These are phyloP conservation scores for Rosalia funebris DNA, from an alignment of 2,888 invertebrate species.

Conservation along the genomic window DNA sequence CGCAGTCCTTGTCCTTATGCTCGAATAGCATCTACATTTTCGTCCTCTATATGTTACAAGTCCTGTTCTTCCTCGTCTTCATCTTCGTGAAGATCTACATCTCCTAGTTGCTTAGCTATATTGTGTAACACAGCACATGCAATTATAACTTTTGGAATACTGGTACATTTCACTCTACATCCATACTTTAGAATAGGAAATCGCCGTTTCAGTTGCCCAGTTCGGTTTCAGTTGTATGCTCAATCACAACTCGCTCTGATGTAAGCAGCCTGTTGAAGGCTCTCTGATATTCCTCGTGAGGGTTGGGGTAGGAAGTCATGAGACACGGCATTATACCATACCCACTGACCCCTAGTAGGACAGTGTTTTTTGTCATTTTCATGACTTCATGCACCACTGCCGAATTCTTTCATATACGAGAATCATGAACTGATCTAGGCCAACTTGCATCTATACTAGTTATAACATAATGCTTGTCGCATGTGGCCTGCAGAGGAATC, in stretches of 20 bases:
- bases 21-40: too few species aligned
- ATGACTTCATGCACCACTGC: constrained; percentile 10
- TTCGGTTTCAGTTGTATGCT: too few species aligned
- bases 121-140: constrained; percentile 1
- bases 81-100: constrained; percentile 13
- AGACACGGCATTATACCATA: constrained; percentile 19
- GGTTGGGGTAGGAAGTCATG: constrained; percentile 18
- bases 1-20: too few species aligned
- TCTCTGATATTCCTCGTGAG: constrained; percentile 49
- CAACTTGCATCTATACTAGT: constrained; percentile 24
- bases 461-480: too few species aligned
- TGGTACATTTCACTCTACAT: constrained; percentile 7
- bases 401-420: constrained; percentile 8
- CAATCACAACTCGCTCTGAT: constrained; percentile 11
- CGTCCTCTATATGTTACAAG: too few species aligned
- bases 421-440: constrained; percentile 18
- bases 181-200: constrained; percentile 15
- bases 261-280: constrained; percentile 3
- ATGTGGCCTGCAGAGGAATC: too few species aligned
- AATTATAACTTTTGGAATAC: neutral
- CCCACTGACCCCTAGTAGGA: constrained; percentile 5
- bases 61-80: constrained; percentile 7
- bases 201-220: constrained; percentile 13
- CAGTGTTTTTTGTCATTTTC: neutral
- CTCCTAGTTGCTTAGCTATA: constrained; percentile 10